Evolutionary conservation across 2,797 vertebrate genomes (phyloP), one percentile per base, ranked within the genome.

Genomic region (Tiaroga cobitis): DNA sequence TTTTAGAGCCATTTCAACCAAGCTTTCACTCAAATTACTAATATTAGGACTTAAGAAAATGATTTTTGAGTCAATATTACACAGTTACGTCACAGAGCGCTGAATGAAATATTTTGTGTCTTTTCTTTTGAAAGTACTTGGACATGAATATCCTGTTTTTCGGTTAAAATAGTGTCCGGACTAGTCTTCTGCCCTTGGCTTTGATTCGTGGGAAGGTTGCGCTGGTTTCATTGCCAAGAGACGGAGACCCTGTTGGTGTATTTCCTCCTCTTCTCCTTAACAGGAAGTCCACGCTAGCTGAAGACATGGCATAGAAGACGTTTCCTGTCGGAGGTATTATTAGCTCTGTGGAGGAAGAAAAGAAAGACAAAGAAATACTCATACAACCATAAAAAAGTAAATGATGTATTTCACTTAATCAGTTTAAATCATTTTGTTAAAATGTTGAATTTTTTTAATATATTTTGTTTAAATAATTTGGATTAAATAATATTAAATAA

Each of bases 231-330:
- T 91, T 93, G 90, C 72, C 90, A 85, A 92, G 90, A 9, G 93
- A 86, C 73, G 91, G 88, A 0, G 76, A 92, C 88, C 93, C 91
- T 24, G 91, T 56, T 0, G 92, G 93, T 4, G 90, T 86, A 91
- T 90, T 92, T 68, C 93, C 92, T 8, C 91, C 94, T 90, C 94
- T 94, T 81, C 92, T 94, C 19, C 96, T 93, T 80, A 98, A 91
- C 90, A 97, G 93, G 91, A 98, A 98, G 91, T 98, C 97, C 0
- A 95, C 92, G 29, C 96, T 97, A 0, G 95, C 92, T 4, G 97
- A 94, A 3, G 94, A 97, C 97, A 97, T 97, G 90, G 97, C 97
- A 1, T 98, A 98, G 93, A 98, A 98, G 89, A 97, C 95, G 0
- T 98, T 98, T 88, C 96, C 97, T 3, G 95, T 96, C 1, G 95